Evolutionary conservation across 2,113 vertebrate species (phyloP).

Genomic region (Ceyx cyanopectus): DNA sequence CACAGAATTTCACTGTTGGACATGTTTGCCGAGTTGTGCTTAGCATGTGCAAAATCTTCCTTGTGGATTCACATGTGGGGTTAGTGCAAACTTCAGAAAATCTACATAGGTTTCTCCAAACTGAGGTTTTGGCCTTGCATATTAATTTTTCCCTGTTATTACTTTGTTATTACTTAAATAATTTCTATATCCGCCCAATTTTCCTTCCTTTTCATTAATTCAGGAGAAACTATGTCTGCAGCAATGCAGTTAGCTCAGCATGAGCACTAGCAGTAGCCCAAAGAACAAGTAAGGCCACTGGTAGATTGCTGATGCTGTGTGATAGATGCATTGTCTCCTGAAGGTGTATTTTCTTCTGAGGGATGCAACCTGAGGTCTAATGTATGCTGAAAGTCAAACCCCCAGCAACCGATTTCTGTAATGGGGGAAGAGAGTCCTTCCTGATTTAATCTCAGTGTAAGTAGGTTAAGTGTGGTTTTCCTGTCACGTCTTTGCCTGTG

Average conservation of each 20-base stretch:
- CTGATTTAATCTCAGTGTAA: slow-evolving; percentile 50
- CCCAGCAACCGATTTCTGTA: background rate
- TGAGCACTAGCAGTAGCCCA: background rate
- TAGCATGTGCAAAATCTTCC: background rate
- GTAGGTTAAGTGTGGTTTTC: slow-evolving; percentile 70
- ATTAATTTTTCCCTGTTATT: background rate
- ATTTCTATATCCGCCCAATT: background rate
- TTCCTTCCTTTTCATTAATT: background rate
- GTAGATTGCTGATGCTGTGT: background rate
- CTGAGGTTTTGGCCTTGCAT: background rate
- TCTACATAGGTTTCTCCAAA: background rate
- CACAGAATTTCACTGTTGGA: background rate
- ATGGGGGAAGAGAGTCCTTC: slow-evolving; percentile 11
- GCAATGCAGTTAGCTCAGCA: background rate
- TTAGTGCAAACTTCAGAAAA: background rate
- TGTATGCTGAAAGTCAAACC: slow-evolving; percentile 3
- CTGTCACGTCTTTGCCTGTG: slow-evolving; percentile 32
- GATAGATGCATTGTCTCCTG: background rate
- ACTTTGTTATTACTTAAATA: background rate
- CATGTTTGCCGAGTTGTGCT: background rate
- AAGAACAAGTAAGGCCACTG: background rate
- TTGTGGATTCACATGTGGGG: background rate
- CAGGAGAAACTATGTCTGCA: background rate
- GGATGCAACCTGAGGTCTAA: background rate
- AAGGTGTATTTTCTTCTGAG: background rate